Percentiles rank a stretch among this genome's conserved stretches.
phyloP scores from a whole-genome alignment of 2,888 invertebrate genomes.

The Caradrina clavipalpis region DNA sequence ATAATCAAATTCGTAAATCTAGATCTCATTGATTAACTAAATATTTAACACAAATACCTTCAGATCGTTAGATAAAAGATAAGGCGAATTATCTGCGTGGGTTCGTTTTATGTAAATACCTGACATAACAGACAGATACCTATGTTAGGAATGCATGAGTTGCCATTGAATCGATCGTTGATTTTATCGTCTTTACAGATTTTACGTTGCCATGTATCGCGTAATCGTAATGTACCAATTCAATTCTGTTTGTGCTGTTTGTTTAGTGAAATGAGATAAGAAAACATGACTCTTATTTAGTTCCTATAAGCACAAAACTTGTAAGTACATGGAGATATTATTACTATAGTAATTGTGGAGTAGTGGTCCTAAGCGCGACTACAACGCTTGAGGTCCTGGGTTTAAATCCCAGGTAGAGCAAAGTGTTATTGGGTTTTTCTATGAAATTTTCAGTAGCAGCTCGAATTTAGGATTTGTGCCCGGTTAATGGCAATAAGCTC shows the following conservation, averaged over 20 bases:
- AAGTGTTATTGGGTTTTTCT: no score
- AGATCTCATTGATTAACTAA: neutral
- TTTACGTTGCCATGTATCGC: conserved; percentile 15
- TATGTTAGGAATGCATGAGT: conserved; percentile 29
- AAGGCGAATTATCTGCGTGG: conserved; percentile 6
- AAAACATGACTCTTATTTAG: conserved; percentile 27
- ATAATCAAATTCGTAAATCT: neutral
- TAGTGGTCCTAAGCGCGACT: no score
- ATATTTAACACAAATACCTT: conserved; percentile 2
- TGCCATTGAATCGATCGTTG: conserved; percentile 12
- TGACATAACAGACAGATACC: conserved; percentile 7
- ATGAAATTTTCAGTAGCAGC: no score
- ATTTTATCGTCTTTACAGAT: conserved; percentile 24
- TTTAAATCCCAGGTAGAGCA: no score
- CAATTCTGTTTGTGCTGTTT: conserved; percentile 25
- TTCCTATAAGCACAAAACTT: neutral
- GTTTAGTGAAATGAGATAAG: conserved; percentile 26
- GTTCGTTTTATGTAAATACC: conserved; percentile 32
- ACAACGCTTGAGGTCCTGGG: no score
- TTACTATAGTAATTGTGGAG: no score
- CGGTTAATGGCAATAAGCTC: no score
- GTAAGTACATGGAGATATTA: no score
- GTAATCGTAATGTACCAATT: conserved; percentile 31
- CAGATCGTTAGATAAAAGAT: conserved; percentile 1
- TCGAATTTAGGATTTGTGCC: no score